A percentile compares a stretch with the other conserved stretches of the same genome.
Evolutionary conservation across 1,140 invertebrate genomes (phyloP).

Genomic region (Drosophila serrata): DNA sequence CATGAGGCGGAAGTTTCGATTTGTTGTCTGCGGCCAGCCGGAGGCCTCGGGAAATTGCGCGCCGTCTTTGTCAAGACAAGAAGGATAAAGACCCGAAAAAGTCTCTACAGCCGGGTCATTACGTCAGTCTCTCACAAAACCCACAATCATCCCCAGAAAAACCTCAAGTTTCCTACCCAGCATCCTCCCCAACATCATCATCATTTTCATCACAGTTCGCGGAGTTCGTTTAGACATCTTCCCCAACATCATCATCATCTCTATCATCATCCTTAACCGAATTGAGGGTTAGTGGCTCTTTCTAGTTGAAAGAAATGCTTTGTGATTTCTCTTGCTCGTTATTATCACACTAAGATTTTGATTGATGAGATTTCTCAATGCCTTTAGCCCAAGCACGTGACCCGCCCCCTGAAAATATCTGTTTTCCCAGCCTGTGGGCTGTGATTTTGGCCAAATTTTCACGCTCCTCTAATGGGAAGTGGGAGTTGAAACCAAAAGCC

Average conservation of each 20-base stretch:
- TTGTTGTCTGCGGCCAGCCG: conserved; percentile 70
- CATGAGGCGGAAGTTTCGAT: conserved; percentile 80
- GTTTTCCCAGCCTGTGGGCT: conserved; percentile 21
- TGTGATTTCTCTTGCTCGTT: conserved; percentile 75
- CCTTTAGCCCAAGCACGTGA: conserved; percentile 36
- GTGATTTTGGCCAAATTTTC: conserved; percentile 33
- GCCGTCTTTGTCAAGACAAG: conserved; percentile 34
- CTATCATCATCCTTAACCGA: conserved; percentile 42
- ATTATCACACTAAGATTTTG: conserved; percentile 80
- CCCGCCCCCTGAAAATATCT: conserved; percentile 1
- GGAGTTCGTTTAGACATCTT: conserved; percentile 14
- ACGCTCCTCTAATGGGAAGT: conserved; percentile 26
- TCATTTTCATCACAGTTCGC: neutral
- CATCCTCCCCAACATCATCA: neutral
- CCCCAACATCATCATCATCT: conserved; percentile 25
- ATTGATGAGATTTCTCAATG: conserved; percentile 73
- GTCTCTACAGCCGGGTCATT: conserved; percentile 46
- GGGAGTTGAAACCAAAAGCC: conserved; percentile 49
- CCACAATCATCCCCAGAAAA: neutral
- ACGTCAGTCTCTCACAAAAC: conserved; percentile 35
- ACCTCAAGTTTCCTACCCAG: neutral
- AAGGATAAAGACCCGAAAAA: conserved; percentile 52
- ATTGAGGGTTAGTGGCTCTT: conserved; percentile 72
- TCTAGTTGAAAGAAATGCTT: conserved; percentile 68
- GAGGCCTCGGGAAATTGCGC: conserved; percentile 66